These are phyloP conservation scores for Beris chalybata DNA, from an alignment of 2,888 invertebrate genomes.

Conservation along the genomic window DNA sequence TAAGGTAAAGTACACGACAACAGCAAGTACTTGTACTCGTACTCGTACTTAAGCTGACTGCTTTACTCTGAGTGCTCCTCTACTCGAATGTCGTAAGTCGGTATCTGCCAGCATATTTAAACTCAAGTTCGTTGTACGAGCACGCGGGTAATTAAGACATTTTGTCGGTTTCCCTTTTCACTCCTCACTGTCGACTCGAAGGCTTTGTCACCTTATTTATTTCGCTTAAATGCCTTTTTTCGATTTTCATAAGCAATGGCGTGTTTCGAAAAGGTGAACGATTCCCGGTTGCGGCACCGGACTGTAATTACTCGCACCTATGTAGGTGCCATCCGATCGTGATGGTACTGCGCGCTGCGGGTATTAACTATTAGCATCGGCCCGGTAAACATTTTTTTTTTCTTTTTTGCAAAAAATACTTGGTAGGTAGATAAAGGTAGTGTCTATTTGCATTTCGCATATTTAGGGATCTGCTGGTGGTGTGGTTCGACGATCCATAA, in stretches of 20 bases:
- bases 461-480: too few species aligned
- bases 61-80: conserved; percentile 1
- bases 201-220: conserved; percentile 14
- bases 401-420: too few species aligned
- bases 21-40: conserved; percentile 20
- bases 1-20: conserved; percentile 21
- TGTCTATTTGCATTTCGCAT: too few species aligned
- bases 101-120: conserved; percentile 23
- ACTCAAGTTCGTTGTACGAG: conserved; percentile 26
- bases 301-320: too few species aligned
- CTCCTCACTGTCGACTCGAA: conserved; percentile 11
- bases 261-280: conserved; percentile 1
- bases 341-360: too few species aligned
- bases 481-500: too few species aligned
- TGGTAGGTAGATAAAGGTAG: too few species aligned
- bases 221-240: not conserved
- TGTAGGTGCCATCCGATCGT: too few species aligned
- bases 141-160: conserved; percentile 36
- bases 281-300: conserved; percentile 1
- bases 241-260: not conserved
- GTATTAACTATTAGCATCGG: too few species aligned
- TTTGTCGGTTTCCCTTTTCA: conserved; percentile 35
- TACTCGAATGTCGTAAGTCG: conserved; percentile 10
- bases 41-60: conserved; percentile 23
- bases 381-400: too few species aligned